These are phyloP conservation scores for Rhagoletis zephyria DNA, from an alignment of 1,140 invertebrate species.

Conservation along the genomic window DNA sequence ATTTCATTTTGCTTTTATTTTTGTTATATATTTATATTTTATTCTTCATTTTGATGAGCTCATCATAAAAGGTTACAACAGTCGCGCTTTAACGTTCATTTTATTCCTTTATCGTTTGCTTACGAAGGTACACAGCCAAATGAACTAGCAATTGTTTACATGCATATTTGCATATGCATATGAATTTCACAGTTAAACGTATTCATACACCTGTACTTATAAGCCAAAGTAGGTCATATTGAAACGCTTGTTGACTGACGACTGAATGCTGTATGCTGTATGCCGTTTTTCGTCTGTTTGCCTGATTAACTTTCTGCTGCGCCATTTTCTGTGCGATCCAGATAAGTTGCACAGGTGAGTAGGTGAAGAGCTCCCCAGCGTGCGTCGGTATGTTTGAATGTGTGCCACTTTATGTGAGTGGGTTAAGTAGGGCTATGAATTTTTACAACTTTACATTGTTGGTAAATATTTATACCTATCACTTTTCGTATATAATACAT, in stretches of 20 bases:
- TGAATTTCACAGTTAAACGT: neutral
- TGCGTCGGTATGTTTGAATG: neutral
- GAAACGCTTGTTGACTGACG: neutral
- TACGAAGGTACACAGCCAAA: neutral
- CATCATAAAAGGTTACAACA: slow-evolving; percentile 1
- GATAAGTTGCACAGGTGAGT: slow-evolving; percentile 7
- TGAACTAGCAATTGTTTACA: slow-evolving; percentile 8
- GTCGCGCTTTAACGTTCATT: too few relatives aligned
- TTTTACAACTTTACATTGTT: slow-evolving; percentile 18
- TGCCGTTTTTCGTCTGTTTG: neutral
- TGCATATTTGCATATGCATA: neutral
- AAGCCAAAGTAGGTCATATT: slow-evolving; percentile 15
- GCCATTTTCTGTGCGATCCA: neutral
- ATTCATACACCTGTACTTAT: neutral
- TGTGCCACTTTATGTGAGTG: neutral
- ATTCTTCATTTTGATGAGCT: neutral
- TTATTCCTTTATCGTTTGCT: too few relatives aligned
- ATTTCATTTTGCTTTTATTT: slow-evolving; percentile 25
- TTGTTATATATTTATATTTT: neutral
- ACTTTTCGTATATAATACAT: too few relatives aligned
- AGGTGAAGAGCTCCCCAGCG: neutral
- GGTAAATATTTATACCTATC: neutral
- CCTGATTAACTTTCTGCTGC: slow-evolving; percentile 3
- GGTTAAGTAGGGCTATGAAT: slow-evolving; percentile 12
- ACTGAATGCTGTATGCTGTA: neutral